Percentiles rank a stretch among this genome's conserved stretches.
Evolutionary conservation across 1,140 invertebrate species (phyloP).

Genomic region (Halesus radiatus): DNA sequence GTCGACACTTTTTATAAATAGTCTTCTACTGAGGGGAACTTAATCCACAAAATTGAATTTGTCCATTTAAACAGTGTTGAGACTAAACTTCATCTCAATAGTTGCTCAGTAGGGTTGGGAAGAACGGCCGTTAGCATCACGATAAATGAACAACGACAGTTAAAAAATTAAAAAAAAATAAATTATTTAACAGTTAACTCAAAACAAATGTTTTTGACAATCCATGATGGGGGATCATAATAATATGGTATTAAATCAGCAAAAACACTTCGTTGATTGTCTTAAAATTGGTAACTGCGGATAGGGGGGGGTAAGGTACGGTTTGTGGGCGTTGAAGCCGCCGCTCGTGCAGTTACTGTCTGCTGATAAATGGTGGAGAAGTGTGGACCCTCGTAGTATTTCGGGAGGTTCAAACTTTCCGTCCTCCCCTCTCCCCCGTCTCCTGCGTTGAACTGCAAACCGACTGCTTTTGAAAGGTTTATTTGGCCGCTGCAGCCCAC

Average conservation of each 20-base stretch:
- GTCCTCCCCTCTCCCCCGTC: not conserved
- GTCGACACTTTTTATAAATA: too few species aligned
- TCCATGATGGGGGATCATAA: not conserved
- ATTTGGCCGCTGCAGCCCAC: not conserved
- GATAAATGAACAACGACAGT: too few species aligned
- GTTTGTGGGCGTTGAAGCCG: not conserved
- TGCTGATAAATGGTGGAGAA: not conserved
- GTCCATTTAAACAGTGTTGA: too few species aligned
- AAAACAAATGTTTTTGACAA: too few species aligned
- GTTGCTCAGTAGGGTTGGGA: too few species aligned
- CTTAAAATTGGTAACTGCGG: not conserved
- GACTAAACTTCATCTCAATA: too few species aligned
- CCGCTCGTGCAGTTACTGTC: not conserved
- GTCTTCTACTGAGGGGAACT: too few species aligned
- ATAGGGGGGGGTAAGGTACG: not conserved
- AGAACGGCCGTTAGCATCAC: too few species aligned
- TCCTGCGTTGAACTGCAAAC: not conserved
- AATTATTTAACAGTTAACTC: too few species aligned
- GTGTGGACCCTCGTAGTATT: not conserved
- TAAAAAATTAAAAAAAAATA: too few species aligned
- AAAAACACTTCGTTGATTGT: not conserved
- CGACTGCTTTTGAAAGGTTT: conserved; percentile 23
- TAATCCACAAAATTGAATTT: too few species aligned
- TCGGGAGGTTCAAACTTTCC: not conserved
- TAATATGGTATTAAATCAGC: not conserved